Percentiles rank a stretch among this genome's conserved stretches.
Conservation (phyloP, 2,888 invertebrate species). For the Idaea straminata region DNA sequence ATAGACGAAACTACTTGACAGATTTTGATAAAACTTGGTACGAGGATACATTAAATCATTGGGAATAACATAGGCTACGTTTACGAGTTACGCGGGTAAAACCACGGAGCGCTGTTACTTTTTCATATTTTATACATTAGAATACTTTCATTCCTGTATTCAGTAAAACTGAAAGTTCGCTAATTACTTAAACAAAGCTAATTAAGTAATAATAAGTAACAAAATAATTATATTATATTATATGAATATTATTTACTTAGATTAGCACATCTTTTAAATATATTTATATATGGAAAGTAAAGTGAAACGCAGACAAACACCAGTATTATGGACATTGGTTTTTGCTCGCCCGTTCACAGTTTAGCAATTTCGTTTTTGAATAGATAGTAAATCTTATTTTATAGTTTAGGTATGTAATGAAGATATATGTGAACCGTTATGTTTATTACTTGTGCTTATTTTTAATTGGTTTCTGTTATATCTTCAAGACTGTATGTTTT, state of each 20-base stretch:
- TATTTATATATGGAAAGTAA: slow-evolving; percentile 1
- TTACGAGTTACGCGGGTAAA: too few species aligned
- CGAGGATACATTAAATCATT: too few species aligned
- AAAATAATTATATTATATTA: neutral
- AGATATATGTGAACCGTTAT: neutral
- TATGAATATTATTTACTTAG: neutral
- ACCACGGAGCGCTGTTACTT: too few species aligned
- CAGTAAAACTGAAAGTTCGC: neutral
- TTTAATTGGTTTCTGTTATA: neutral
- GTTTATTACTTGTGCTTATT: neutral
- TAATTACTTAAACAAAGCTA: neutral
- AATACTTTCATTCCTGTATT: neutral
- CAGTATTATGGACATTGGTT: neutral
- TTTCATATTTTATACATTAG: too few species aligned
- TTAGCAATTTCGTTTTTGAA: neutral
- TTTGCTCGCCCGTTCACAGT: neutral
- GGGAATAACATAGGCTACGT: too few species aligned
- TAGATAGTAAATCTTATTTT: neutral
- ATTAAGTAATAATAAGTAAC: neutral
- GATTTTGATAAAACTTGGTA: too few species aligned
- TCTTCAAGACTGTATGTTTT: too few species aligned
- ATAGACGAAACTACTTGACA: too few species aligned
- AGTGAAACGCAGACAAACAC: neutral
- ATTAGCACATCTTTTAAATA: neutral
- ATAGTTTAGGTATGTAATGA: neutral